Evolutionary conservation across 2,113 vertebrate genomes (phyloP), one percentile per base, ranked within the genome.

Genomic region (Rhea pennata): DNA sequence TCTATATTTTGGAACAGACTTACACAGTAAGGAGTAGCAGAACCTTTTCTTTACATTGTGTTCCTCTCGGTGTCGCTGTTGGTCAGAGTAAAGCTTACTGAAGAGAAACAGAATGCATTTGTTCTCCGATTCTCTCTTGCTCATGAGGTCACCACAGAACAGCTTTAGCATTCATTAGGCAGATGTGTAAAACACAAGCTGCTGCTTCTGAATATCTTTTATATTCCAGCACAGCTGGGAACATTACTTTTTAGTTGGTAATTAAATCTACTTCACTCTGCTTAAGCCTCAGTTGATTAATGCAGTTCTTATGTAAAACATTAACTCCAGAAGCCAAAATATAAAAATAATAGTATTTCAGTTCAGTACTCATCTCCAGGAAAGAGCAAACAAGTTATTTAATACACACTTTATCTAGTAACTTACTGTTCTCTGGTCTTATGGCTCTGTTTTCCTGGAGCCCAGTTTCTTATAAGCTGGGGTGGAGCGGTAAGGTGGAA

Each of bases 1-100:
- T 12, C 16, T 40, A 44, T 10, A 0, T 46, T 59, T 42, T 87
- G 36, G 23, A 42, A 17, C n/a, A 46, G 22, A 12, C 5, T 62
- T 24, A 6, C 5, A 10, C 5, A 5, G 23, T 40, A 21, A 29
- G 22, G 27, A 0, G 0, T 9, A 14, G 42, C 3, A 1, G 13
- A 84, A 21, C 8, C 21, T 33, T 33, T 58, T 46, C 19, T 13
- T 46, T 3, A n/a, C 2, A 0, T 21, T 2, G 1, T 40, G 8
- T 50, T 90, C 96, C 97, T 91, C 58, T 44, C 0, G 42, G 92
- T 95, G 96, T 95, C 92, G 87, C 97, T 97, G 93, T 95, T 29
- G 72, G 59, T 54, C 92, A 90, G 84, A 65, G 40, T 87, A 73
- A 73, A 40, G 21, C 69, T 42, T 19, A 33, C 23, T 4, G 3